These are phyloP conservation scores for Oreochromis aureus DNA, from an alignment of 2,113 vertebrate species.

Conservation along the genomic window DNA sequence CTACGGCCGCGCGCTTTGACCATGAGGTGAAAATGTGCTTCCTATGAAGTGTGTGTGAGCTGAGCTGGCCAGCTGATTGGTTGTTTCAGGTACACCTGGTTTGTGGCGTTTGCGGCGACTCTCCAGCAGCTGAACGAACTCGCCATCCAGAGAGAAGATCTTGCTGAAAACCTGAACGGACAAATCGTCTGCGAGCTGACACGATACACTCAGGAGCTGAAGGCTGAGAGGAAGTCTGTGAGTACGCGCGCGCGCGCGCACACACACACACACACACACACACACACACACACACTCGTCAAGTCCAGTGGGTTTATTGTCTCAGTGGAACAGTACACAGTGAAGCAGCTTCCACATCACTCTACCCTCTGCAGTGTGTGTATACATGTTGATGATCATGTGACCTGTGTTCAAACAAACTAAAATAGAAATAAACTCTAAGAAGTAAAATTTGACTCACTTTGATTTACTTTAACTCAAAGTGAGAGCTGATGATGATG, in stretches of 20 bases:
- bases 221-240: conserved; percentile 92
- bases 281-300: not conserved
- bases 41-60: not conserved
- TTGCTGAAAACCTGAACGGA: conserved; percentile 87
- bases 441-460: not conserved
- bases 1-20: not conserved
- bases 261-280: not conserved
- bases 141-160: conserved; percentile 87
- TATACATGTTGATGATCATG: not conserved
- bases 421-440: not conserved
- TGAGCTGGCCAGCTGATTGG: not conserved
- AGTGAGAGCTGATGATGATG: not conserved
- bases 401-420: not conserved
- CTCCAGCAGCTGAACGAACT: conserved; percentile 88
- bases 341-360: not conserved
- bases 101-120: conserved; percentile 84
- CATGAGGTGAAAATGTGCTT: not conserved
- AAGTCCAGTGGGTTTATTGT: not conserved
- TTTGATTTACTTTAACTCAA: not conserved
- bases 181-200: conserved; percentile 82
- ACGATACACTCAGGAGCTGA: conserved; percentile 88
- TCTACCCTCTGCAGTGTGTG: not conserved
- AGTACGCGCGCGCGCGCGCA: conserved; percentile 7
- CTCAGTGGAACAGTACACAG: not conserved
- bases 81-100: conserved; percentile 79